Conservation (phyloP, 2,888 invertebrate species). For the Labia minor region DNA sequence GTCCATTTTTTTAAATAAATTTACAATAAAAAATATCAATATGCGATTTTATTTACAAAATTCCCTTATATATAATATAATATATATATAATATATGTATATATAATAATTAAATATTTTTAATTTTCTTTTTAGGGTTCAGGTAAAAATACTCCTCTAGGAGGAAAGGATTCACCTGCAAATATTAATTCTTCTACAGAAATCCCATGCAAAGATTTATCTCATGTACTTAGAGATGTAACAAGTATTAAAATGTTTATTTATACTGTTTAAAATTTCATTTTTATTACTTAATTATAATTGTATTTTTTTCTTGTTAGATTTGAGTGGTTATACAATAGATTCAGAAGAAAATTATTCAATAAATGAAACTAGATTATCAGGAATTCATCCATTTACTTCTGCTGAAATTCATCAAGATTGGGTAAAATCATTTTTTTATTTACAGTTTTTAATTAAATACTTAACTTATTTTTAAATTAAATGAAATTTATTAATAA, state of each 20-base stretch:
- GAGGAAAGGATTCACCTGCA: neutral
- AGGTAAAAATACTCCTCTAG: conserved; percentile 19
- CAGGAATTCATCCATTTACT: conserved; percentile 63
- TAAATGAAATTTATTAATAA: too few relatives aligned
- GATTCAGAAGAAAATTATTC: neutral
- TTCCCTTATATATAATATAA: too few relatives aligned
- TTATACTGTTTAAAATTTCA: too few relatives aligned
- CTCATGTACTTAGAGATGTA: conserved; percentile 14
- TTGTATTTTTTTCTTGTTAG: neutral
- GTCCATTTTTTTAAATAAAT: too few relatives aligned
- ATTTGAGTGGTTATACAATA: neutral
- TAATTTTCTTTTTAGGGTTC: conserved; percentile 20
- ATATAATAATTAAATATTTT: neutral
- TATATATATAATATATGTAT: neutral
- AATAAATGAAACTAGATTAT: conserved; percentile 44
- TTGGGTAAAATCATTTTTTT: too few relatives aligned
- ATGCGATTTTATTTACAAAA: too few relatives aligned
- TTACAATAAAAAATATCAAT: too few relatives aligned
- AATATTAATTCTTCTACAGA: conserved; percentile 9
- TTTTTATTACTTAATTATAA: too few relatives aligned
- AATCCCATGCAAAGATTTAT: conserved; percentile 3
- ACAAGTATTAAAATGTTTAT: conserved; percentile 17
- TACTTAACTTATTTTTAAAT: too few relatives aligned
- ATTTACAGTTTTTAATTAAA: too few relatives aligned
- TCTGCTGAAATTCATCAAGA: conserved; percentile 48